Base-by-base conservation (phyloP, 2,888 invertebrate genomes). In the Anticlea derivata region DNA sequence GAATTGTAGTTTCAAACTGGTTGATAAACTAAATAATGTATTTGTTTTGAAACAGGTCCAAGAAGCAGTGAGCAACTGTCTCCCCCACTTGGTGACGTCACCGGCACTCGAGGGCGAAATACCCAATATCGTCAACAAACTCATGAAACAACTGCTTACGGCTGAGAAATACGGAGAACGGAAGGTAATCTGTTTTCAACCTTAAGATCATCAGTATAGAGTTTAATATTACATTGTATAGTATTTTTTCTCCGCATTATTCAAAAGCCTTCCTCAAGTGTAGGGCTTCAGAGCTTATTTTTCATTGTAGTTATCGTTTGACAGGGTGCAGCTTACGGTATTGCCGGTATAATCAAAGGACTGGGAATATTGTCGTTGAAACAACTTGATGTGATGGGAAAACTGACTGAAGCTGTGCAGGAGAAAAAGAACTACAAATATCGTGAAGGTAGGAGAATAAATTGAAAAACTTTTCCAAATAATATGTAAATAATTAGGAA, bases 331-430 rank as follows among this genome's bases (percentile, higher is more conserved):
- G 99, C 99, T 0, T 99, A 99, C 77, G 99, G 99, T 7, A 93
- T 99, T 48, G 99, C 99, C 0, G 99, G 99, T 1, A 93, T 96
- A 46, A 97, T 99, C 45, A 99, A 99, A 83, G 99, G 99, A 0
- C 94, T 99, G 78, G 99, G 99, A 12, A 99, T 99, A 61, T 89
- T 99, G 24, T 96, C 98, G 0, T 90, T 99, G 45, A 99, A 98
- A 76, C 98, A 99, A 70, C 92, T 98, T 34, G 98, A 99, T 67
- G 98, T 99, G 30, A 99, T 99, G 97, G 95, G 95, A 1, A 96
- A 96, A 58, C 90, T 99, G 38, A 98, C 97, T 0, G 95, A 95
- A 43, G 98, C 98, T 45, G 97, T 99, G 64, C 98, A 98, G 75
- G 98, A 99, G 78, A 99, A 99, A 85, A 99, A 99, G 80, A 98